Base-by-base conservation (phyloP, 2,888 invertebrate genomes). In the Dromius quadrimaculatus region DNA sequence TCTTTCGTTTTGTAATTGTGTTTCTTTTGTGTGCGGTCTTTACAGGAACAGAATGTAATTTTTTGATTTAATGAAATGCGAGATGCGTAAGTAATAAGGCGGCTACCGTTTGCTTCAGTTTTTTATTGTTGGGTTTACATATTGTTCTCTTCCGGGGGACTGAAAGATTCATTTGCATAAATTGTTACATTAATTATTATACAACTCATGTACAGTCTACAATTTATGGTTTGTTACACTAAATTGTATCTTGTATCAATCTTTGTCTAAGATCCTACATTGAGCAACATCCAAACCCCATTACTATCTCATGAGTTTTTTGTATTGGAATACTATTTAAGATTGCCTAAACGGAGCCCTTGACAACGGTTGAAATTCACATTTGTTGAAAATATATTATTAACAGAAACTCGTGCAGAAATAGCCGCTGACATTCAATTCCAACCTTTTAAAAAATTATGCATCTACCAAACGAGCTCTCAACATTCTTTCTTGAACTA, bases 51-150 rank as follows among this genome's bases (percentile, higher is more conserved):
- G 23, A 62, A 38, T 41, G 38, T 62, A 62, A 41, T 54, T 54
- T 38, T 54, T 65, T 65, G 65, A 65, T 65, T 54, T 65, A 65
- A 65, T 65, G 50, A 50, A 47, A 54, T 65, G 47, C 20, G 54
- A 65, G 62, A 65, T 65, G 50, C 47, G 47, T 65, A 38, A 22
- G 34, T 65, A 65, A 65, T 65, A 38, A 65, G 50, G 17, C 23
- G 22, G 64, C 64, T 64, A 64, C 64, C 28, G 64, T 64, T 64
- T 64, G 28, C 34, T 59, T 17, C 11, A 32, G 11, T 41, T 43
- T 43, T 63, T 43, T 63, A n/a, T 54, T 23, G 43, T 28, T 63
- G 63, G 20, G 23, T 23, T 57, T 57, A 57, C 20, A 20, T 47
- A 47, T 47, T n/a, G 20, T 47, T 47, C 19, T 59, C 38, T 59